Base-by-base conservation (phyloP, 2,113 vertebrate genomes). In the Platichthys flesus region DNA sequence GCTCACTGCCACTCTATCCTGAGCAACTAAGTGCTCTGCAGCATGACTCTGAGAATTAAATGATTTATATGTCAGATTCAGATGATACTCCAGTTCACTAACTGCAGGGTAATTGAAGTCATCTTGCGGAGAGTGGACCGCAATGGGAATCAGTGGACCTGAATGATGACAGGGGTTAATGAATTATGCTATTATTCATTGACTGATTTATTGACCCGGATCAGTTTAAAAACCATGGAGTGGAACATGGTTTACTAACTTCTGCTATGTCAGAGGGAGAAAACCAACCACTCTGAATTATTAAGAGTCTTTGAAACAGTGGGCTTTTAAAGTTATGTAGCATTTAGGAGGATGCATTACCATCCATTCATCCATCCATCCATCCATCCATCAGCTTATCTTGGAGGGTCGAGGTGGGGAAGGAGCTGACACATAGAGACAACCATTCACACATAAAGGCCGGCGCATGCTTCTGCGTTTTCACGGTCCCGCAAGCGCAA, bases 101-200 rank as follows among this genome's bases (percentile, higher is more conserved):
- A 12, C 76, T 58, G 75, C 65, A 10, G 67, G 42, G 47, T 73
- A 40, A 77, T 47, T 79, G 24, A 74, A 23, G 52, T 80, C 61
- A 37, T 57, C 78, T 64, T 40, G 57, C 47, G 35, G 13, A 67
- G 16, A 16, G 9, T 13, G 24, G n/a, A 21, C 49, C 1, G 14
- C 9, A 51, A 10, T 12, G 2, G 14, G 42, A 26, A 59, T 37
- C 49, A 37, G 65, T 37, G 67, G 16, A 52, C 9, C 42, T 3
- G 37, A 63, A 26, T 16, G 45, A 52, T 23, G 37, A 56, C 26
- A 9, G 18, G 37, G 20, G 21, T 42, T 63, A 70, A 67, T 57
- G 16, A 61, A 31, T n/a, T 26, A 42, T 3, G 15, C 18, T 23
- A 18, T n/a, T 9, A 55, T 64, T 72, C 24, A 18, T 35, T 35